These are phyloP conservation scores for Lamellibrachia luymesi DNA, from an alignment of 1,140 invertebrate genomes.

Conservation along the genomic window DNA sequence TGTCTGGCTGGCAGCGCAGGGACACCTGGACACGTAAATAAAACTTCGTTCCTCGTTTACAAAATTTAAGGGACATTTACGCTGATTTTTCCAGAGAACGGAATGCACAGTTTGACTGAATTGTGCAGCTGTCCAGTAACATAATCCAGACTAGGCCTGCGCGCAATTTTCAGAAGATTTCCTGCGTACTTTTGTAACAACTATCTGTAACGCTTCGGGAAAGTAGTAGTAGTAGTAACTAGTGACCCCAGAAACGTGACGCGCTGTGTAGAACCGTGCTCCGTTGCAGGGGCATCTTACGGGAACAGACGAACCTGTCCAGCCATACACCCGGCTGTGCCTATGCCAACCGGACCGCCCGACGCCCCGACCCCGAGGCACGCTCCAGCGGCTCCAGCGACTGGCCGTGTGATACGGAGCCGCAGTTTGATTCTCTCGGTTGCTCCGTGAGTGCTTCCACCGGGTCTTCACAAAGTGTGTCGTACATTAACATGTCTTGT, in stretches of 20 bases:
- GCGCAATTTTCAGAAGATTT: too few relatives aligned
- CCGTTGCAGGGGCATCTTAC: conserved; percentile 28
- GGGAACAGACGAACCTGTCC: conserved; percentile 28
- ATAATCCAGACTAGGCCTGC: background rate
- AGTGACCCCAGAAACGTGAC: background rate
- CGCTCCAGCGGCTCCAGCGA: background rate
- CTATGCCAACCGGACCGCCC: conserved; percentile 17
- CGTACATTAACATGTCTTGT: too few relatives aligned
- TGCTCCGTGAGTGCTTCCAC: conserved; percentile 26
- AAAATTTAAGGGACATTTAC: background rate
- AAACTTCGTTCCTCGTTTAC: background rate
- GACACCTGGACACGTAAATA: background rate
- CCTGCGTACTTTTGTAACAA: background rate
- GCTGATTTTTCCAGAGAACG: background rate
- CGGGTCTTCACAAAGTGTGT: too few relatives aligned
- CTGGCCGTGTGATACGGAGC: conserved; percentile 23
- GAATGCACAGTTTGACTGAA: background rate
- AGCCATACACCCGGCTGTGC: conserved; percentile 29
- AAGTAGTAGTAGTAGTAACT: background rate
- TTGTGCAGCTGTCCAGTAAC: background rate
- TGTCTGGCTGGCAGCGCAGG: too few relatives aligned
- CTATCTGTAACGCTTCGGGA: background rate
- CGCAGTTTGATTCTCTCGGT: conserved; percentile 27
- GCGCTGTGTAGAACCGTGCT: background rate
- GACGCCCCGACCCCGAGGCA: conserved; percentile 21